phyloP scores from a whole-genome alignment of 2,797 vertebrate species.

The Anguilla obscura region DNA sequence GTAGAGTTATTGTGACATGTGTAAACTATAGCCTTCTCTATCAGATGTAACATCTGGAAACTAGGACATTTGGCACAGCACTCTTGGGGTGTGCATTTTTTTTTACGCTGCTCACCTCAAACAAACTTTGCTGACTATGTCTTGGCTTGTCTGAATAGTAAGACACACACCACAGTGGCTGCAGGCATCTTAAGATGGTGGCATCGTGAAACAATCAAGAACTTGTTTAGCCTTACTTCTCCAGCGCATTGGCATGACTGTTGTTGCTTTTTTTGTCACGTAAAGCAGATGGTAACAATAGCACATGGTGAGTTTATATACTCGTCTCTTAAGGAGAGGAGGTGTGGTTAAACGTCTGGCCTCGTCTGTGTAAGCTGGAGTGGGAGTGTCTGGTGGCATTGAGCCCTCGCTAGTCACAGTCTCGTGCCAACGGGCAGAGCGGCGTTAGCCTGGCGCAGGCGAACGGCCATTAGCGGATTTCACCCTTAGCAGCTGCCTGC shows the following conservation, averaged over 20 bases:
- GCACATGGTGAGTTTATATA: not conserved
- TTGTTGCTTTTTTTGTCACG: not conserved
- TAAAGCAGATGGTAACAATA: not conserved
- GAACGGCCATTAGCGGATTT: not conserved
- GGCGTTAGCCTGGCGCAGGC: not conserved
- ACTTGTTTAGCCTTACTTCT: not conserved
- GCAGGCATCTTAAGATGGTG: not conserved
- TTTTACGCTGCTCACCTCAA: not conserved
- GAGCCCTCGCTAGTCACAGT: not conserved
- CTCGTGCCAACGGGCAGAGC: not conserved
- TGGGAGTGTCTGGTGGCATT: not conserved
- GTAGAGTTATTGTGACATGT: not conserved
- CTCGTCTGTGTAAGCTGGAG: not conserved
- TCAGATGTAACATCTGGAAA: not conserved
- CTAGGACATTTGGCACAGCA: not conserved
- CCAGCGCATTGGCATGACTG: not conserved
- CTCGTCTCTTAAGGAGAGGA: not conserved
- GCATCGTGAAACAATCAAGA: not conserved
- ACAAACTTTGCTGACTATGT: not conserved
- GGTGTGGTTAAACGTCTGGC: constrained; percentile 1
- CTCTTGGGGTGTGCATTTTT: not conserved
- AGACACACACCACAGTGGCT: not conserved
- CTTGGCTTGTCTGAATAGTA: not conserved
- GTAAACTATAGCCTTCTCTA: not conserved
- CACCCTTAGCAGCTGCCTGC: not conserved